Percentiles rank a stretch among this genome's conserved stretches.
Evolutionary conservation across 2,888 invertebrate genomes (phyloP).

Genomic region (Coelogynopora nodosa): DNA sequence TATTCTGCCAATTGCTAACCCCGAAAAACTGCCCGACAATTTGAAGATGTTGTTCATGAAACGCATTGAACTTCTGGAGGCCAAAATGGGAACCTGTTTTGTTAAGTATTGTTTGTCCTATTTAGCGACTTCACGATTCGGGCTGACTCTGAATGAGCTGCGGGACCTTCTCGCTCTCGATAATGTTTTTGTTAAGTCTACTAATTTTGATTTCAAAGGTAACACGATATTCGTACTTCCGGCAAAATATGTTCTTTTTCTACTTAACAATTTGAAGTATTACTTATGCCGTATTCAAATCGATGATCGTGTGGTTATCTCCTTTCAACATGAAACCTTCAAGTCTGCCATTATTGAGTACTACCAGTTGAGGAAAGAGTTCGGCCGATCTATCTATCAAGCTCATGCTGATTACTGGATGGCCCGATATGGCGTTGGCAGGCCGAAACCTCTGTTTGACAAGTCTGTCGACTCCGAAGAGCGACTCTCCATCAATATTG

Average conservation of each 20-base stretch:
- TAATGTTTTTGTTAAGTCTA: conserved; percentile 36
- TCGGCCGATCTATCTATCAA: conserved; percentile 36
- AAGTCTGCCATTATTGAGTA: conserved; percentile 39
- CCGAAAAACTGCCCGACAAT: conserved; percentile 33
- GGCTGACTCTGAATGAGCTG: conserved; percentile 40
- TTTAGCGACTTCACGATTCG: conserved; percentile 39
- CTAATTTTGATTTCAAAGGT: conserved; percentile 40
- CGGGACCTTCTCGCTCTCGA: conserved; percentile 36
- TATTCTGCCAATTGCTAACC: conserved; percentile 37
- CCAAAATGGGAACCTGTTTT: conserved; percentile 1
- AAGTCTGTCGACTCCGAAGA: conserved; percentile 38
- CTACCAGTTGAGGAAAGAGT: conserved; percentile 41
- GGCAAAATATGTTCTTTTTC: neutral
- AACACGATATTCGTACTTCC: conserved; percentile 29
- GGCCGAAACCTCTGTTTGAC: conserved; percentile 41
- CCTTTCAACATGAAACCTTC: conserved; percentile 32
- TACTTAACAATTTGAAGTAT: conserved; percentile 17
- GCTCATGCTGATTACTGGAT: conserved; percentile 41
- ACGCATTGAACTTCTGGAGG: conserved; percentile 37
- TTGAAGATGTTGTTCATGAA: conserved; percentile 38
- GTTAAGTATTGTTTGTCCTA: conserved; percentile 39
- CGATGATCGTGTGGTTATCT: conserved; percentile 40
- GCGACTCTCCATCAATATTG: conserved; percentile 33
- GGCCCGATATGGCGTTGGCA: conserved; percentile 35
- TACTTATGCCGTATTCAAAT: conserved; percentile 35